Base-by-base conservation (phyloP, 1,140 invertebrate genomes). In the Anoplophora glabripennis region DNA sequence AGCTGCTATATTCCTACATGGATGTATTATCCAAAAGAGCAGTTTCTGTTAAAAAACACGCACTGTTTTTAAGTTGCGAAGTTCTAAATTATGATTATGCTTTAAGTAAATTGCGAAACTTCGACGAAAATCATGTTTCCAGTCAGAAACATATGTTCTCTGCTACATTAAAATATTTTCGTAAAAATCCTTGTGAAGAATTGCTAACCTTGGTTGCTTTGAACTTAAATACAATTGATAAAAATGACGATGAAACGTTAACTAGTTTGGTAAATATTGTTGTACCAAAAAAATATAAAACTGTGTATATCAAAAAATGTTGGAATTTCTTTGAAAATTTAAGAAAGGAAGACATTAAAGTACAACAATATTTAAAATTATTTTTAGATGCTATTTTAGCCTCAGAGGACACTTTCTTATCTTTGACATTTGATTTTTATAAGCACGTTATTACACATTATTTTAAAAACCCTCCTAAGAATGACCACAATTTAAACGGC, bases 101-200 rank as follows among this genome's bases (percentile, higher is more conserved):
- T 28, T 28, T 28, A 28, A 28, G 21, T 28, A 28, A 5, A 28
- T 28, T 28, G 21, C 21, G 5, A 28, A 5, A 2, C 21, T 28
- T 28, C 21, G 21, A 28, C 21, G 21, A 28, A 28, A 28, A 28
- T 28, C 21, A 28, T 5, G 21, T 28, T 28, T 28, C 21, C 1
- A 40, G 38, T 9, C 49, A 53, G 35, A 53, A 53, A 38, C 49
- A 53, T 17, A 17, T 53, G 12, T 53, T 53, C 33, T 40, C 49
- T 12, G 49, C 49, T 4, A 40, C 49, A 12, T 53, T 53, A 21
- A 53, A 53, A 36, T 53, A 53, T 14, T 53, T 53, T 14, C 18
- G 21, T 12, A 53, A 38, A 36, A 53, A 53, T 10, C 49, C 49
- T 7, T 38, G 36, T 11, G 49, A 53, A 3, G 35, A 40, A n/a